Base-by-base conservation (phyloP, 2,797 vertebrate species). In the Chaetodon trifasciatus region DNA sequence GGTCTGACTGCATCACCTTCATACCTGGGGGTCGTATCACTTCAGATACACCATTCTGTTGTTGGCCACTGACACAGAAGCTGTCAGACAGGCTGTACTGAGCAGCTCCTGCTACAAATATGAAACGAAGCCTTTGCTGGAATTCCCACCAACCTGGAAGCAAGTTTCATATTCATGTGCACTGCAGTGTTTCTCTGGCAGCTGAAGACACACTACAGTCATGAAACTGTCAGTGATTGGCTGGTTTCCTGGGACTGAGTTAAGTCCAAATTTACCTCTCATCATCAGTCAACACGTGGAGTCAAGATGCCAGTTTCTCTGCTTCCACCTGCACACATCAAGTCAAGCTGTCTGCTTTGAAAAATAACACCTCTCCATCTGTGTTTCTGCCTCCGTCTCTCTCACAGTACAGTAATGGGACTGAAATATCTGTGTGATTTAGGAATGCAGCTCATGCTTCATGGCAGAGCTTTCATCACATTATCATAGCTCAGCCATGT, bases 291-390 rank as follows among this genome's bases (percentile, higher is more conserved):
- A 72, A 81, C 91, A 92, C 86, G 85, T 91, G 89, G 86, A 70
- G 81, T 88, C 89, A 93, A 93, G 91, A 91, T 93, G 89, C 21
- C 73, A 49, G 60, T 65, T 67, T 73, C 68, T 74, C 57, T 50
- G 15, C 35, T 56, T 70, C 68, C 81, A 88, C 75, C 90, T 89
- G 88, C 66, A 76, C 75, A 49, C 64, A 24, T 81, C 60, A 70
- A 78, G 66, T 76, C 58, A 55, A 50, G 74, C 58, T 15, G 52
- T 76, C 85, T 67, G 61, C 78, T 85, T 87, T 85, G 85, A 90
- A 86, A 79, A 65, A 46, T 62, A 60, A 68, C 63, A 56, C 73
- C 73, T 71, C 46, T 71, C 64, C 66, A 62, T 82, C 62, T 77
- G 57, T 46, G 53, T 64, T 11, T 40, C 53, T 44, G 32, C 44